These are phyloP conservation scores for Perognathus longimembris DNA, from an alignment of 2,113 vertebrate genomes.

Conservation along the genomic window DNA sequence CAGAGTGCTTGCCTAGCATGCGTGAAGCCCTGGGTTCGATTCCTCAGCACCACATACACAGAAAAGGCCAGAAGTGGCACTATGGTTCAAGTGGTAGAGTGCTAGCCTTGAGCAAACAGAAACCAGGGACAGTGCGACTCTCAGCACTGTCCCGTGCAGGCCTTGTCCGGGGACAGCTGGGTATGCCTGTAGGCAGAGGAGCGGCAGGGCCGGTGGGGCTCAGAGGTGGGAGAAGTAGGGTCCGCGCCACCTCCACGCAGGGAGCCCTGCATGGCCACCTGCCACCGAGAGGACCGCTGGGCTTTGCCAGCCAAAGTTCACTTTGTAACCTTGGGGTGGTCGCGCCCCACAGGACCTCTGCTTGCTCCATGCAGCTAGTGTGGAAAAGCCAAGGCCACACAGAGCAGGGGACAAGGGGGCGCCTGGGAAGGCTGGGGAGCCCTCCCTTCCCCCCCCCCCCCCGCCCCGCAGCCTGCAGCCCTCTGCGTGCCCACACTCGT, in stretches of 20 bases:
- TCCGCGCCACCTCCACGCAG: background rate
- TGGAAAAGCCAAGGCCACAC: background rate
- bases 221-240: background rate
- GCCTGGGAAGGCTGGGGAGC: slow-evolving; percentile 7
- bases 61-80: too few species aligned
- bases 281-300: background rate
- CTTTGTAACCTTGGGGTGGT: slow-evolving; percentile 72
- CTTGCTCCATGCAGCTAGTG: slow-evolving; percentile 65
- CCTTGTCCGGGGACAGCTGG: background rate
- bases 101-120: too few species aligned
- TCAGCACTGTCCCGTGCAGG: background rate
- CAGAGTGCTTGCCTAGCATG: too few species aligned
- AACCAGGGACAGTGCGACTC: background rate
- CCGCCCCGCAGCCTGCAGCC: background rate
- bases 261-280: background rate
- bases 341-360: slow-evolving; percentile 62
- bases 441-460: too few species aligned
- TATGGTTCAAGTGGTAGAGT: too few species aligned
- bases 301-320: slow-evolving; percentile 61
- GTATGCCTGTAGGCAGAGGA: background rate
- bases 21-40: too few species aligned
- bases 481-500: slow-evolving; percentile 82
- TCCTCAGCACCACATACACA: too few species aligned
- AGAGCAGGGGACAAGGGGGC: background rate
- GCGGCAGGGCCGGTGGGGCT: background rate